Percentiles rank a stretch among this genome's conserved stretches.
Conservation (phyloP, 2,888 invertebrate species). For the Epinotia bilunana region DNA sequence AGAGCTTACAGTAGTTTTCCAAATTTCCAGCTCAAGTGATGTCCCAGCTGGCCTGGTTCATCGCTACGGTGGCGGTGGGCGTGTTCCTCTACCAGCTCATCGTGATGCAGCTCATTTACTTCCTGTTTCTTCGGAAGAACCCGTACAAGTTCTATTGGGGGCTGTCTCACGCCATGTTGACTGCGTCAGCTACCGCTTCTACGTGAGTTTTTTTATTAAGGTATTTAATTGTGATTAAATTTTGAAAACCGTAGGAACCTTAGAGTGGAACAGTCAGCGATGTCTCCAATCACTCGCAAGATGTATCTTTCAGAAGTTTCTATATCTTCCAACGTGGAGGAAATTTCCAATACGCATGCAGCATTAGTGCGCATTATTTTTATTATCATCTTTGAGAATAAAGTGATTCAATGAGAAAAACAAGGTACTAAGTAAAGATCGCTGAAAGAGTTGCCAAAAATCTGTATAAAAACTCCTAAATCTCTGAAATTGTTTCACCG, state of each 20-base stretch:
- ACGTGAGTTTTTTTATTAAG: constrained; percentile 86
- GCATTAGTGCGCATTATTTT: too few relatives aligned
- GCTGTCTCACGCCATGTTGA: constrained; percentile 92
- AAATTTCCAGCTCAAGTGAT: constrained; percentile 83
- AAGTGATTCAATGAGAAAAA: neutral
- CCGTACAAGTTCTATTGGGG: constrained; percentile 94
- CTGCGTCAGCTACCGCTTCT: constrained; percentile 95
- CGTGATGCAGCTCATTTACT: constrained; percentile 93
- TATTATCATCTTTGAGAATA: too few relatives aligned
- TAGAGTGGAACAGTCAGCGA: neutral
- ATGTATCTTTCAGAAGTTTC: neutral
- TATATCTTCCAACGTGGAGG: neutral
- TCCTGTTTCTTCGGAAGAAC: constrained; percentile 91
- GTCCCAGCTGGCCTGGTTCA: constrained; percentile 89
- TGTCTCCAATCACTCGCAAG: neutral
- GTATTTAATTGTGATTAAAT: neutral
- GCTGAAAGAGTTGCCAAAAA: constrained; percentile 4
- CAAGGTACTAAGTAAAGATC: neutral
- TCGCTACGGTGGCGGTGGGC: constrained; percentile 92
- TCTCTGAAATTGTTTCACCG: neutral
- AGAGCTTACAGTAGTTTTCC: neutral
- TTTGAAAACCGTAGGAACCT: neutral
- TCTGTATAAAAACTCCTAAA: neutral
- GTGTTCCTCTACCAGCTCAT: constrained; percentile 93
- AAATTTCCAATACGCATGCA: neutral